Evolutionary conservation across 2,797 vertebrate genomes (phyloP).

Genomic region (Masticophis lateralis): DNA sequence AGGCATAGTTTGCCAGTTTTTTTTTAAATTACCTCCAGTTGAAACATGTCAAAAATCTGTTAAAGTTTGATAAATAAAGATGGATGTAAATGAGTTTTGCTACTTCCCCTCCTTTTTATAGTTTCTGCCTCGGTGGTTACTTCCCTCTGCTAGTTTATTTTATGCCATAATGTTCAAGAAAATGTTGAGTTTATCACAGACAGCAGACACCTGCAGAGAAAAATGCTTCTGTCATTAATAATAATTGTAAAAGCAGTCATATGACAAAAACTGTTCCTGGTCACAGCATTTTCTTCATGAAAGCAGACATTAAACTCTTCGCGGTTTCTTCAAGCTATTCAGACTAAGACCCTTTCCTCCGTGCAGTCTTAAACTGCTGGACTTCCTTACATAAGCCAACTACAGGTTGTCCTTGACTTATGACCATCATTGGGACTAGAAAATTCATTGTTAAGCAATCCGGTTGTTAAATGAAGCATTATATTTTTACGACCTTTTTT

Average conservation of each 20-base stretch:
- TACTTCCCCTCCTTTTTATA: slow-evolving; percentile 36
- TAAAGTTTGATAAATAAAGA: slow-evolving; percentile 42
- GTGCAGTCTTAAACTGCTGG: background rate
- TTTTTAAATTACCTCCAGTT: slow-evolving; percentile 42
- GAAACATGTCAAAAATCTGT: slow-evolving; percentile 30
- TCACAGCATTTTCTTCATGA: slow-evolving; percentile 21
- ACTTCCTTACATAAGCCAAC: background rate
- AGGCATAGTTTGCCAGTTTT: slow-evolving; percentile 25
- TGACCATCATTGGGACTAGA: background rate
- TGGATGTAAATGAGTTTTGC: slow-evolving; percentile 41
- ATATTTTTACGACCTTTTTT: background rate
- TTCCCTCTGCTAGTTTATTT: slow-evolving; percentile 55
- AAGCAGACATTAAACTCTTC: slow-evolving; percentile 23
- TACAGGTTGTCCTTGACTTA: background rate
- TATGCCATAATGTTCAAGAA: slow-evolving; percentile 46
- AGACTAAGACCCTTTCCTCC: background rate
- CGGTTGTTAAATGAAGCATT: background rate
- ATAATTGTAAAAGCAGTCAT: slow-evolving; percentile 51
- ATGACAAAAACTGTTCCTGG: slow-evolving; percentile 40
- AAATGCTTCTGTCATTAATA: slow-evolving; percentile 47
- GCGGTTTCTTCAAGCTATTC: slow-evolving; percentile 19
- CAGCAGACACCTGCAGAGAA: slow-evolving; percentile 42
- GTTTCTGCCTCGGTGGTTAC: slow-evolving; percentile 48
- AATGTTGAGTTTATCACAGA: slow-evolving; percentile 45
- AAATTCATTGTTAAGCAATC: background rate